Evolutionary conservation across 2,888 invertebrate species (phyloP).

Genomic region (Sesia apiformis): DNA sequence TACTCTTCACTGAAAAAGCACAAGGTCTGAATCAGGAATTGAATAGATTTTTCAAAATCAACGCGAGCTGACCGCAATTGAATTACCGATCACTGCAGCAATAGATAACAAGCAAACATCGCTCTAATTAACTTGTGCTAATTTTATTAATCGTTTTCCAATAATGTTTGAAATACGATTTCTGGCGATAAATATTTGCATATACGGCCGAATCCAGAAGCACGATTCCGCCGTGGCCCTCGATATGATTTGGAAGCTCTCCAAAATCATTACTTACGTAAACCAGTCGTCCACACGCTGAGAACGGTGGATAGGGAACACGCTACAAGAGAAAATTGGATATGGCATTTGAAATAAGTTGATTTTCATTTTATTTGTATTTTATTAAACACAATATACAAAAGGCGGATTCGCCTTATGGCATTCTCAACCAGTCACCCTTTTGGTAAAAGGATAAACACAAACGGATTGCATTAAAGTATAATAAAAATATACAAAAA

Average conservation of each 20-base stretch:
- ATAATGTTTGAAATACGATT: not conserved
- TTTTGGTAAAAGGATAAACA: no score
- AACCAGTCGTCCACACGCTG: constrained; percentile 34
- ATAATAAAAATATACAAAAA: no score
- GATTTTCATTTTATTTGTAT: not conserved
- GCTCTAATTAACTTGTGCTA: not conserved
- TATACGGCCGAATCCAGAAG: constrained; percentile 44
- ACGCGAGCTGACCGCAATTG: not conserved
- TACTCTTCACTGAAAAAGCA: no score
- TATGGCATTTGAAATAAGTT: constrained; percentile 15
- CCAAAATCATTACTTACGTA: constrained; percentile 70
- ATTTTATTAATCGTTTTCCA: not conserved
- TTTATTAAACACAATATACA: not conserved
- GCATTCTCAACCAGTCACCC: no score
- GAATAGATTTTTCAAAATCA: no score
- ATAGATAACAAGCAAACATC: not conserved
- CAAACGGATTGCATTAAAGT: no score
- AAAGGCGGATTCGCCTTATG: no score
- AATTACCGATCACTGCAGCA: not conserved
- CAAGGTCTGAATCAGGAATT: no score
- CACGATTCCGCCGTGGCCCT: constrained; percentile 25
- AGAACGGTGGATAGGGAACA: not conserved
- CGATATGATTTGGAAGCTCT: constrained; percentile 57
- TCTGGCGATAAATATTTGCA: constrained; percentile 14
- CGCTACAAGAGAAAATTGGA: constrained; percentile 15